Evolutionary conservation across 2,888 invertebrate genomes (phyloP), one percentile per base, ranked within the genome.

Genomic region (Stenodema calcarata): DNA sequence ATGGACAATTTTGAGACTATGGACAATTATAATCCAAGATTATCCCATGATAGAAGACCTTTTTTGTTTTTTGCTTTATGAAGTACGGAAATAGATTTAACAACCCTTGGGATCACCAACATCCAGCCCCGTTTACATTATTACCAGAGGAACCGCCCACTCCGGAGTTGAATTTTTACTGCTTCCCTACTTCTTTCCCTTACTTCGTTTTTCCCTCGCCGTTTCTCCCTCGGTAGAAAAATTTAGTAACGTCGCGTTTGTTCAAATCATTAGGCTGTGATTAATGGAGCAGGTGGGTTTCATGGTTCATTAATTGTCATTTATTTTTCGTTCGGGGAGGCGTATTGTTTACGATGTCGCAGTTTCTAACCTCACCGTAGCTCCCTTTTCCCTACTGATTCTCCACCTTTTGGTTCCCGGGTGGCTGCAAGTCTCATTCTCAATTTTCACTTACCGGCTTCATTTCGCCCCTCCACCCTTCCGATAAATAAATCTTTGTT

Each of bases 281-380:
- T 86, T 30, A 86, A 86, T 86, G 86, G 86, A 23, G 35, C 86
- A 86, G 79, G 86, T 86, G 86, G 79, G 79, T 78, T 78, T 78
- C 79, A 79, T 79, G 70, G 79, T 78, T 86, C 86, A 86, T 86
- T 86, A 86, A 86, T 86, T 86, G 86, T 78, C 86, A 86, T 86
- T 86, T 85, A 83, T 83, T 83, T 70, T 83, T 70, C 83, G 83
- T 83, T 83, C 70, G 83, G 70, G 70, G 70, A n/a, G 44, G 70
- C 69, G 28, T 83, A 83, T 83, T 83, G 83, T 83, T 83, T 83
- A 83, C 69, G 70, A 70, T 70, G 69, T 70, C 83, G 69, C 41
- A 47, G 1, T 44, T 41, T 76, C 42, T n/a, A 23, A 23, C 42
- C 42, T 18, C n/a, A 9, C 41, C 75, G 0, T 30, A 41, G 28